Evolutionary conservation across 1,140 invertebrate genomes (phyloP).

Genomic region (Anastatus disparis): DNA sequence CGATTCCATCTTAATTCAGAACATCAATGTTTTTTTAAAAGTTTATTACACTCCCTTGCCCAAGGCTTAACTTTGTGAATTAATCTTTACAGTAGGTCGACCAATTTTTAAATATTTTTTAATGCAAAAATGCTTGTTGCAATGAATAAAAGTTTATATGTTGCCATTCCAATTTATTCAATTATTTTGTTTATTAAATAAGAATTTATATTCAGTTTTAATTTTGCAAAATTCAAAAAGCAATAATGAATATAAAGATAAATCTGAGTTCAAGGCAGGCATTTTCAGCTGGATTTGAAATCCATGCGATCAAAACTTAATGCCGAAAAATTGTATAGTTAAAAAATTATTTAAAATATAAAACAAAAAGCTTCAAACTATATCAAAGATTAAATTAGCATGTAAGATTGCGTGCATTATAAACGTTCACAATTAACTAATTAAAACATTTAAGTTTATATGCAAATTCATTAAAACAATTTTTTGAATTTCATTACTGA

Average conservation of each 20-base stretch:
- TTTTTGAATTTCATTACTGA: no score
- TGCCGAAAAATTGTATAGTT: conserved; percentile 22
- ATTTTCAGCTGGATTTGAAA: conserved; percentile 57
- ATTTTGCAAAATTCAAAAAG: no score
- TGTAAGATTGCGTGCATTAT: conserved; percentile 18
- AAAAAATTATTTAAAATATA: conserved; percentile 40
- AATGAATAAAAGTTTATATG: no score
- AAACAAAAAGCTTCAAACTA: conserved; percentile 32
- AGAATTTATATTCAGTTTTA: no score
- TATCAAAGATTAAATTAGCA: conserved; percentile 28
- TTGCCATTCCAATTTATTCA: no score
- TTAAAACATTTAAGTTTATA: no score
- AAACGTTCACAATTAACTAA: no score
- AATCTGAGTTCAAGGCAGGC: conserved; percentile 53
- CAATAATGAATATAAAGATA: no score
- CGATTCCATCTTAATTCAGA: conserved; percentile 50
- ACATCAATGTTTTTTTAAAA: conserved; percentile 11
- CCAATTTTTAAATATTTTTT: no score
- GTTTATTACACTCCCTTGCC: conserved; percentile 56
- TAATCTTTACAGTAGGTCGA: conserved; percentile 50
- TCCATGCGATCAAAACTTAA: conserved; percentile 56
- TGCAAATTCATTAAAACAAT: no score
- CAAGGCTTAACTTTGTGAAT: conserved; percentile 65
- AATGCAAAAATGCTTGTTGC: no score
- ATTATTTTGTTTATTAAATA: no score